Percentiles rank a stretch among this genome's conserved stretches.
phyloP scores from a whole-genome alignment of 2,113 vertebrate species.

The Grammomys dolichurus region DNA sequence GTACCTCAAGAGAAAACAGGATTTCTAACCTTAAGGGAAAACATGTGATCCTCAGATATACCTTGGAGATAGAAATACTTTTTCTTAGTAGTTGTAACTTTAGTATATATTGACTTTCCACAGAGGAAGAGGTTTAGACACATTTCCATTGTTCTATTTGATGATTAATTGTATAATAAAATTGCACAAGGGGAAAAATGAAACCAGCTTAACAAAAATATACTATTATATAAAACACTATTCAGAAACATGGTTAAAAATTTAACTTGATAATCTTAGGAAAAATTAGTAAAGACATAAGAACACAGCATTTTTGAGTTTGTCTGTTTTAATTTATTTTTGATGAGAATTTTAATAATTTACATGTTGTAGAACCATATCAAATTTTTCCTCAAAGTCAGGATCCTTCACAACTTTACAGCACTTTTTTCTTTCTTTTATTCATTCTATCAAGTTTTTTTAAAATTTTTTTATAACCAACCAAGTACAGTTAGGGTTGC shows the following conservation, averaged over 20 bases:
- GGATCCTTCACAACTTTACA: neutral
- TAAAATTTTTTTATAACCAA: neutral
- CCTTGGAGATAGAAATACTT: neutral
- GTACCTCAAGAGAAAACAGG: neutral
- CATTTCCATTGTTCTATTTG: slow-evolving; percentile 33
- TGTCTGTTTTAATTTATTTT: neutral
- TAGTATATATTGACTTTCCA: neutral
- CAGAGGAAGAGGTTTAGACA: slow-evolving; percentile 40
- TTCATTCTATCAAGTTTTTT: neutral
- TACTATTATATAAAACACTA: neutral
- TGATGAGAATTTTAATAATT: neutral
- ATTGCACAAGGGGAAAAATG: neutral
- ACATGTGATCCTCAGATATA: neutral
- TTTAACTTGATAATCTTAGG: too few relatives aligned
- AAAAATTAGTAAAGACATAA: neutral
- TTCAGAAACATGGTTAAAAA: too few relatives aligned
- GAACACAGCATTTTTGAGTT: neutral
- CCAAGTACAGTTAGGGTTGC: neutral
- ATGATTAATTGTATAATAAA: slow-evolving; percentile 4
- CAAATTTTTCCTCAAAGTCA: neutral
- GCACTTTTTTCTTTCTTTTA: neutral
- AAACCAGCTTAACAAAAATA: neutral
- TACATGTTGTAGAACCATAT: neutral
- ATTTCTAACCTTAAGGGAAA: slow-evolving; percentile 7
- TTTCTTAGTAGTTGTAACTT: slow-evolving; percentile 31